phyloP scores from a whole-genome alignment of 2,797 vertebrate species.

The Petrocephalus sullivani region DNA sequence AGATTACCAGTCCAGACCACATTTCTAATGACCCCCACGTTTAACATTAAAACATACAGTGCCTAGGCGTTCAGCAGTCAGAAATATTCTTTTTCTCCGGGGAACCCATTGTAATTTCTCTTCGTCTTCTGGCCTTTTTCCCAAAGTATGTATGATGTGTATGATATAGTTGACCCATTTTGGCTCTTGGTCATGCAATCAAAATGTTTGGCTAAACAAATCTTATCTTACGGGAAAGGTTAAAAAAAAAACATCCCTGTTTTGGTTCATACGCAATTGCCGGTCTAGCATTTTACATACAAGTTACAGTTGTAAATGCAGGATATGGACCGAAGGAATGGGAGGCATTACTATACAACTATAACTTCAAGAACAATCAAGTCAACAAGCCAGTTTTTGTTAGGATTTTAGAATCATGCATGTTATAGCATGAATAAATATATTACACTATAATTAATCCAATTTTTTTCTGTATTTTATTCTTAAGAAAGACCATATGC shows the following conservation, averaged over 20 bases:
- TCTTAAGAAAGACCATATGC: neutral
- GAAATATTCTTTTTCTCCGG: neutral
- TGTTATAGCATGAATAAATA: neutral
- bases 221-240: neutral
- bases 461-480: neutral
- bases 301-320: neutral
- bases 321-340: neutral
- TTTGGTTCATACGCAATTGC: neutral
- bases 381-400: neutral
- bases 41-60: neutral
- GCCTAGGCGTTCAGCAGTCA: neutral
- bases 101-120: neutral
- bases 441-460: neutral
- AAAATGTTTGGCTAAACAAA: neutral
- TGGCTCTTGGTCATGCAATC: neutral
- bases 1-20: neutral
- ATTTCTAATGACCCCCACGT: neutral
- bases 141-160: neutral
- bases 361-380: neutral
- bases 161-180: neutral
- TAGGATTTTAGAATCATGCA: neutral
- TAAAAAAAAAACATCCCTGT: neutral
- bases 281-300: neutral
- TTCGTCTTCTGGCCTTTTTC: neutral
- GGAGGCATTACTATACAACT: neutral